phyloP scores from a whole-genome alignment of 2,113 vertebrate genomes.

The Clarias gariepinus region DNA sequence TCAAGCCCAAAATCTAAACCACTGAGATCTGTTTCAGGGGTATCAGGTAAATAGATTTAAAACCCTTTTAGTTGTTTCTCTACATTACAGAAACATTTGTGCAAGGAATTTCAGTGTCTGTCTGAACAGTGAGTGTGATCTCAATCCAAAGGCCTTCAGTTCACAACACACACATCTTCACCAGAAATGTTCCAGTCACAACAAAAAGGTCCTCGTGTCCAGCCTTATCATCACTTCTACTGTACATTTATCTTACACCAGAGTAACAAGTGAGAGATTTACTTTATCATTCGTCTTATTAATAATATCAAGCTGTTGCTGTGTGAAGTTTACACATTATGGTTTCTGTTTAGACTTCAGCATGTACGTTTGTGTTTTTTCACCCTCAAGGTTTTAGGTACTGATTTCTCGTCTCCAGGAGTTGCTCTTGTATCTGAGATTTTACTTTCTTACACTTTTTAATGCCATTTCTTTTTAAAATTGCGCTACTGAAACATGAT shows the following conservation, averaged over 20 bases:
- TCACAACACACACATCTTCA: background rate
- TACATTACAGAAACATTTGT: no score
- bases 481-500: background rate
- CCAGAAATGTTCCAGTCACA: background rate
- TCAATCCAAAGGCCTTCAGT: background rate
- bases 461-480: no score
- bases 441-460: no score
- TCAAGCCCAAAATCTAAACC: background rate
- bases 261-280: background rate
- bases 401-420: background rate
- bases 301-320: background rate
- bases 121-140: background rate
- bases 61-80: no score
- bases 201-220: background rate
- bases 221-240: no score
- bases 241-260: no score
- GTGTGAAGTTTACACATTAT: background rate
- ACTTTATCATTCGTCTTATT: background rate
- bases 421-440: no score
- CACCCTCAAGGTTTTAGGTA: background rate
- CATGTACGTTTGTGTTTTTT: background rate
- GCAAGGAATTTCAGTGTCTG: no score
- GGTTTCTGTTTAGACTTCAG: background rate
- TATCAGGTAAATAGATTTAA: background rate
- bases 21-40: background rate